Conservation (phyloP, 2,113 vertebrate genomes). For the Ailurus styani region DNA sequence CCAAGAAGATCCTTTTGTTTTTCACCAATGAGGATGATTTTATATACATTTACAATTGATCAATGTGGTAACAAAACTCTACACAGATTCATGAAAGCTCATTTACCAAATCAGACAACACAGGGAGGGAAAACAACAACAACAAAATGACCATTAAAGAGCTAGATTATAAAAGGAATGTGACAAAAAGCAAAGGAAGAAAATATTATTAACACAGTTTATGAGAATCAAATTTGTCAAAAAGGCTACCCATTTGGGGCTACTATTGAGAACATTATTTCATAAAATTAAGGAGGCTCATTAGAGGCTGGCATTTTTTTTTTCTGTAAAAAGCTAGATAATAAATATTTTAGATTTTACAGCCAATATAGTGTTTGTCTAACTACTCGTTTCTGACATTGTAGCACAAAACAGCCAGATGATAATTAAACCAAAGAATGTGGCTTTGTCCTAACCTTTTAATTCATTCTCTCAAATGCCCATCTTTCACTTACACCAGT, state of each 20-base stretch:
- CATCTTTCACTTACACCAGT: background rate
- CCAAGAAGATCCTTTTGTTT: constrained; percentile 79
- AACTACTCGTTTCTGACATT: background rate
- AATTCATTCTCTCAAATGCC: background rate
- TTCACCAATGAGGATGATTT: constrained; percentile 70
- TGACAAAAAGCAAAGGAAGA: constrained; percentile 64
- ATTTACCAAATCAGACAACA: constrained; percentile 55
- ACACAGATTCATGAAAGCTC: constrained; percentile 73
- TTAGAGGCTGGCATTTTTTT: background rate
- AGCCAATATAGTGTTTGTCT: background rate
- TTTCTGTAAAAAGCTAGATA: background rate
- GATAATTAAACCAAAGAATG: background rate
- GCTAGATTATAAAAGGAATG: constrained; percentile 59
- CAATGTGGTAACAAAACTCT: constrained; percentile 75
- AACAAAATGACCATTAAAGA: constrained; percentile 16
- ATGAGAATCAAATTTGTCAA: constrained; percentile 68
- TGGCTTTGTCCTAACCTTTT: background rate
- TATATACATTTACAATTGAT: constrained; percentile 55
- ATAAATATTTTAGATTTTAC: background rate
- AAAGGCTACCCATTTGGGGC: constrained; percentile 72
- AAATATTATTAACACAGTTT: constrained; percentile 50
- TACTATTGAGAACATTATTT: constrained; percentile 69
- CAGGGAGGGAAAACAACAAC: constrained; percentile 39
- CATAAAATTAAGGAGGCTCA: constrained; percentile 52
- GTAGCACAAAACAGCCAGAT: background rate